These are phyloP conservation scores for Scytalopus superciliaris DNA, from an alignment of 2,113 vertebrate genomes.

Conservation along the genomic window DNA sequence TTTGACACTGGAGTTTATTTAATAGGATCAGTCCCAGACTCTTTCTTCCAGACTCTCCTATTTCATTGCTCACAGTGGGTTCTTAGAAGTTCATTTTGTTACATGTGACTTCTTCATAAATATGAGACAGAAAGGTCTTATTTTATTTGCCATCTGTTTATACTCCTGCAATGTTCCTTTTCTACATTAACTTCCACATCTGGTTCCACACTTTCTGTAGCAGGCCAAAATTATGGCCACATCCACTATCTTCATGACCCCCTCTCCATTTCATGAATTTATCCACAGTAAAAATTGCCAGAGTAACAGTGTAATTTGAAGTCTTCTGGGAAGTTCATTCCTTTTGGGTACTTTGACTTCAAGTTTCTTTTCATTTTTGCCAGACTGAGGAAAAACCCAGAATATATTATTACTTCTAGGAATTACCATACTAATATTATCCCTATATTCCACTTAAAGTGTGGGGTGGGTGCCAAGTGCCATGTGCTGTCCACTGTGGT, in stretches of 20 bases:
- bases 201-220: conserved; percentile 19
- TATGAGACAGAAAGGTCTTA: conserved; percentile 49
- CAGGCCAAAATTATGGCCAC: conserved; percentile 9
- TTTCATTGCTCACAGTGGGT: conserved; percentile 58
- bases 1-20: conserved; percentile 53
- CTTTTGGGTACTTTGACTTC: background rate
- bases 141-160: conserved; percentile 60
- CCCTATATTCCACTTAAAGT: background rate
- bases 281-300: background rate
- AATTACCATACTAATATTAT: background rate
- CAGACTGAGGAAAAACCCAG: background rate
- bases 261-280: background rate
- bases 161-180: conserved; percentile 14
- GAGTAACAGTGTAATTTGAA: background rate
- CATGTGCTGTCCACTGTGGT: background rate
- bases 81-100: conserved; percentile 60
- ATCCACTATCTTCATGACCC: background rate
- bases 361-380: background rate
- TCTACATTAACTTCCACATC: conserved; percentile 47
- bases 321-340: background rate
- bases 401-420: background rate
- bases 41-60: conserved; percentile 42
- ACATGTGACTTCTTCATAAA: conserved; percentile 50
- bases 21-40: conserved; percentile 36
- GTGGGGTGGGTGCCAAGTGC: background rate